These are phyloP conservation scores for Albula glossodonta DNA, from an alignment of 2,113 vertebrate genomes.

Conservation along the genomic window DNA sequence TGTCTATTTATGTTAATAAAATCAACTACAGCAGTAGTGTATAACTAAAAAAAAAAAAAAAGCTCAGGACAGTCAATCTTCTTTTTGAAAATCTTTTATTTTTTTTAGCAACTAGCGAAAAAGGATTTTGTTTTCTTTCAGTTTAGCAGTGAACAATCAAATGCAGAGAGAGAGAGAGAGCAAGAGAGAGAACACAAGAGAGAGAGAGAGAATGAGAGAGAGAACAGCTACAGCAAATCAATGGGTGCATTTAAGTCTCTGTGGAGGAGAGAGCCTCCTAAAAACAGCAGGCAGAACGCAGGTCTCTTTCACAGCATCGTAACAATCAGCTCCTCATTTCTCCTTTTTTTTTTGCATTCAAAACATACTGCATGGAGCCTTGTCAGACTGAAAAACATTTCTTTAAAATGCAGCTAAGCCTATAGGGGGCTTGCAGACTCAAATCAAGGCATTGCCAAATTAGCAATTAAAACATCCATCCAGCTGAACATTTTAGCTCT, in stretches of 20 bases:
- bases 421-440: constrained; percentile 16
- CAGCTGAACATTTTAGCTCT: constrained; percentile 28
- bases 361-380: no score
- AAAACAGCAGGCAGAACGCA: not conserved
- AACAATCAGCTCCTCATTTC: constrained; percentile 33
- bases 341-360: not conserved
- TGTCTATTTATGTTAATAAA: no score
- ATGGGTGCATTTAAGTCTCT: not conserved
- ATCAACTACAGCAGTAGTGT: not conserved
- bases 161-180: constrained; percentile 44
- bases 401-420: constrained; percentile 27
- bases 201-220: constrained; percentile 3
- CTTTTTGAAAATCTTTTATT: constrained; percentile 61
- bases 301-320: constrained; percentile 24
- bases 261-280: not conserved
- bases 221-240: not conserved
- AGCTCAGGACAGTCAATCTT: not conserved
- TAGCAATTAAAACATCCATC: constrained; percentile 26
- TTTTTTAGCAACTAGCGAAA: constrained; percentile 54
- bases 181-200: constrained; percentile 15
- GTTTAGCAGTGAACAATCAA: constrained; percentile 45
- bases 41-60: not conserved
- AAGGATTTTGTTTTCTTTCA: constrained; percentile 35
- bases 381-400: constrained; percentile 13
- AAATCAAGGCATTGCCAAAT: constrained; percentile 26